phyloP scores from a whole-genome alignment of 2,888 invertebrate genomes.

The Sabellastarte sp. region DNA sequence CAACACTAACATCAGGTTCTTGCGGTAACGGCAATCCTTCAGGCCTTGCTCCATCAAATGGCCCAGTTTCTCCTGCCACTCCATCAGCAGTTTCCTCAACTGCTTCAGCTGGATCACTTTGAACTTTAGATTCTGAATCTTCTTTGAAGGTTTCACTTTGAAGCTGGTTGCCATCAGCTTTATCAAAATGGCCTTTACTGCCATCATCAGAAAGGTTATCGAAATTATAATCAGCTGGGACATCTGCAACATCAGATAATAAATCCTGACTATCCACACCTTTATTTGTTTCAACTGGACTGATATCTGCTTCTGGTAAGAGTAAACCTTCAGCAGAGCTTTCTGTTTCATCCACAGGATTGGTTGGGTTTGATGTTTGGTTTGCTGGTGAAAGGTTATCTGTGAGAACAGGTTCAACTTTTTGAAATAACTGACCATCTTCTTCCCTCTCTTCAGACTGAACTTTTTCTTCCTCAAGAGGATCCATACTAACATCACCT shows the following conservation, averaged over 20 bases:
- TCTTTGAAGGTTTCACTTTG: neutral
- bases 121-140: neutral
- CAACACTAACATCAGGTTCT: slow-evolving; percentile 2
- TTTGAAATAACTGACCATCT: neutral
- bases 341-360: neutral
- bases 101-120: slow-evolving; percentile 13
- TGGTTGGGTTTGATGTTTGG: no score
- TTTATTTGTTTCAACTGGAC: no score
- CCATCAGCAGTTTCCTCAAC: slow-evolving; percentile 13
- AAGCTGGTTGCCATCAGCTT: neutral
- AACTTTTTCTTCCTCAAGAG: neutral
- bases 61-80: slow-evolving; percentile 19
- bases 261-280: neutral
- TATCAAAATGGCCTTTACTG: no score
- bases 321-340: neutral
- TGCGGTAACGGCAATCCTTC: slow-evolving; percentile 21
- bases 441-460: neutral
- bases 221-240: no score
- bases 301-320: no score
- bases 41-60: slow-evolving; percentile 20
- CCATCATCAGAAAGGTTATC: no score
- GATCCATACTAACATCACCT: neutral
- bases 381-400: no score
- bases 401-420: no score
- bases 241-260: neutral